Evolutionary conservation across 2,888 invertebrate species (phyloP).

Genomic region (Trachelus troglodyta): DNA sequence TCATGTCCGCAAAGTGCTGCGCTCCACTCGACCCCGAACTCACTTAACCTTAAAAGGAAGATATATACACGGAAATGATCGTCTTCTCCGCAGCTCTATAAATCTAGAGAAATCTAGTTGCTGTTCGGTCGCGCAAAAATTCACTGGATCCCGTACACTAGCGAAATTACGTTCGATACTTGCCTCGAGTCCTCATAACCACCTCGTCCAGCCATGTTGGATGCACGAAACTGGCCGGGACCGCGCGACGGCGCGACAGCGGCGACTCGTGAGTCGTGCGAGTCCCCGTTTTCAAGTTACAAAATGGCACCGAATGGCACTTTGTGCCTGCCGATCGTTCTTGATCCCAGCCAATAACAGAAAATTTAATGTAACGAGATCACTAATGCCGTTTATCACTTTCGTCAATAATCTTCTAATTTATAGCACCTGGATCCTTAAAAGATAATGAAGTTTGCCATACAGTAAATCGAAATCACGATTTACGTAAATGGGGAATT

Average conservation of each 20-base stretch:
- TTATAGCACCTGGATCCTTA: no score
- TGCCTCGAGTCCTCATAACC: conserved; percentile 88
- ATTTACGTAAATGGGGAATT: no score
- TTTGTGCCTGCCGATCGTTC: conserved; percentile 18
- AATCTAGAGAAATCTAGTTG: no score
- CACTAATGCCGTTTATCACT: no score
- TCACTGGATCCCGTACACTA: background rate
- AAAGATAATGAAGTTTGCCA: no score
- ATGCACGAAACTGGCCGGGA: conserved; percentile 66
- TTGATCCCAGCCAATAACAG: no score
- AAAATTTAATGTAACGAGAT: no score
- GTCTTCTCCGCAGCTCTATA: no score
- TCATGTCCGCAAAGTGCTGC: conserved; percentile 49
- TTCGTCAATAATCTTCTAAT: no score
- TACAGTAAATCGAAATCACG: no score
- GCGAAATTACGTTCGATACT: conserved; percentile 56
- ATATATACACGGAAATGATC: conserved; percentile 19
- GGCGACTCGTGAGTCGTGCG: conserved; percentile 35
- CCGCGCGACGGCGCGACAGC: conserved; percentile 38
- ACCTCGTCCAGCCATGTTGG: conserved; percentile 92
- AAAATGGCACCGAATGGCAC: conserved; percentile 42
- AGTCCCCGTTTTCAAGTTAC: conserved; percentile 29
- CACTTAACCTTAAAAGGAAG: conserved; percentile 47
- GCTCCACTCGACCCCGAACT: conserved; percentile 40
- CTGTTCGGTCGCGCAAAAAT: background rate